phyloP scores from a whole-genome alignment of 2,797 vertebrate genomes.

The Borostomias antarcticus region DNA sequence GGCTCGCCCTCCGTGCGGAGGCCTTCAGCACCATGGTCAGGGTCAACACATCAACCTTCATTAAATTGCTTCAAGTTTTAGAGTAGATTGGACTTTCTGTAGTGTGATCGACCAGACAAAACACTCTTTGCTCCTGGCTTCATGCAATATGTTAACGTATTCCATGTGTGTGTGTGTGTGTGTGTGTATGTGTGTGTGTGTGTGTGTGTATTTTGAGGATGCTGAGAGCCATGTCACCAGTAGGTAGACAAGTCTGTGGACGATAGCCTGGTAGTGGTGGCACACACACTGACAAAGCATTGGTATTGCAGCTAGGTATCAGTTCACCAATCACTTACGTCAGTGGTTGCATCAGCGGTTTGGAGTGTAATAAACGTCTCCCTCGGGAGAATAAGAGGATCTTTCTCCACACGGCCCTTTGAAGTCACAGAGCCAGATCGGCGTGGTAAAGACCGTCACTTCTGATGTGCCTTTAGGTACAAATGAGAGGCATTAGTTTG shows the following conservation, averaged over 20 bases:
- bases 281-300: constrained; percentile 5
- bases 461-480: constrained; percentile 69
- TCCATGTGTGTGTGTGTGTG: neutral
- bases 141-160: neutral
- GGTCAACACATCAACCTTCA: neutral
- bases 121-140: neutral
- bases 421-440: constrained; percentile 68
- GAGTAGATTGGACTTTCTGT: neutral
- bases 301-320: constrained; percentile 35
- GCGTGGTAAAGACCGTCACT: constrained; percentile 66
- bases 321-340: constrained; percentile 50
- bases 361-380: constrained; percentile 59
- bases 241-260: no score
- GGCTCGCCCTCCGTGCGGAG: neutral
- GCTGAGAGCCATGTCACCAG: no score
- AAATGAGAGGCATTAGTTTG: constrained; percentile 67
- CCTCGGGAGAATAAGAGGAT: constrained; percentile 66
- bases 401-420: constrained; percentile 65
- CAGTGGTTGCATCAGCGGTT: constrained; percentile 52
- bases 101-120: neutral
- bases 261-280: no score
- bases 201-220: no score
- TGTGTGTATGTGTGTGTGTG: no score
- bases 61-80: neutral
- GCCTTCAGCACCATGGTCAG: neutral